Conservation (phyloP, 2,113 vertebrate genomes). For the Phaethon lepturus region DNA sequence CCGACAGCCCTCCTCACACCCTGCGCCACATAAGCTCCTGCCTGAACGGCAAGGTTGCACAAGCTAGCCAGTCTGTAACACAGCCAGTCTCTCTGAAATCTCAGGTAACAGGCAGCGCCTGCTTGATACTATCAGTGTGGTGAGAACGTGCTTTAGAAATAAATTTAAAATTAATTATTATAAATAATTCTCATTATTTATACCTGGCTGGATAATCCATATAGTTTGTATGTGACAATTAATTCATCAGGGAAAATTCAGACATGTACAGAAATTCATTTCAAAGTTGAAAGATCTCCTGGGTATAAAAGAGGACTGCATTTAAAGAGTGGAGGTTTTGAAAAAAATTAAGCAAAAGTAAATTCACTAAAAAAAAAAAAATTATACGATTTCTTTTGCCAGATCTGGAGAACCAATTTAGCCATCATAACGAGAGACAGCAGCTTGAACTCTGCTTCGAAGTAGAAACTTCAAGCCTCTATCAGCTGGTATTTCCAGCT, state of each 20-base stretch:
- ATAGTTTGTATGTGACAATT: background rate
- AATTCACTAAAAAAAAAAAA: background rate
- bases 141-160: background rate
- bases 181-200: background rate
- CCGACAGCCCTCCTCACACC: rapidly evolving
- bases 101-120: background rate
- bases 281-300: background rate
- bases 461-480: background rate
- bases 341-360: background rate
- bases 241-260: background rate
- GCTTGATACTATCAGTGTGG: background rate
- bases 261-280: rapidly evolving
- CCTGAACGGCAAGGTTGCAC: background rate
- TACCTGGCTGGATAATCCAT: background rate
- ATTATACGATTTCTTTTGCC: background rate
- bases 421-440: background rate
- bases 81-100: background rate
- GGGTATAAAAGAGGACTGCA: background rate
- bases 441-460: background rate
- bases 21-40: background rate
- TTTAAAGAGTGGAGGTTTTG: background rate
- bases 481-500: background rate
- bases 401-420: background rate
- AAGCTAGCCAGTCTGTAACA: rapidly evolving
- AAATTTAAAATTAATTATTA: background rate